A percentile compares a stretch with the other conserved stretches of the same genome.
phyloP scores from a whole-genome alignment of 2,888 invertebrate species.

The Metallyticus violacea region DNA sequence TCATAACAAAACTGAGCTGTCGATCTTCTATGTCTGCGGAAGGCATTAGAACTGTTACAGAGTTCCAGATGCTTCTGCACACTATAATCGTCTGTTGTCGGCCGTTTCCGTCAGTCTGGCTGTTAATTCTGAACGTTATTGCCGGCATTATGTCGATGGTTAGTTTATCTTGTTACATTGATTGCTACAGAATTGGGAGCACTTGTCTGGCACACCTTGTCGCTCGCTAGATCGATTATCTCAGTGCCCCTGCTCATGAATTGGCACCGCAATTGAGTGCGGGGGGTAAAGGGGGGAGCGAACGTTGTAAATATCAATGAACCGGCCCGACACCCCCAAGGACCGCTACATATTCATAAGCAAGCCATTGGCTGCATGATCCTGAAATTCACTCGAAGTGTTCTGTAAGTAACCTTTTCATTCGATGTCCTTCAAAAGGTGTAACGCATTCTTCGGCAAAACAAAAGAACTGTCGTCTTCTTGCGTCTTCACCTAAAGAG shows the following conservation, averaged over 20 bases:
- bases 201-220: not conserved
- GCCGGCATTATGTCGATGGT: no score
- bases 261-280: not conserved
- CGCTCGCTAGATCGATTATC: not conserved
- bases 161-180: not conserved
- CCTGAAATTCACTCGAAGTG: no score
- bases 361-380: no score
- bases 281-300: not conserved
- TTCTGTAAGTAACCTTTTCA: not conserved
- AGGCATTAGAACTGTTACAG: no score
- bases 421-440: no score
- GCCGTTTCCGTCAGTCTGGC: not conserved
- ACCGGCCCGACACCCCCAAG: not conserved
- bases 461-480: no score
- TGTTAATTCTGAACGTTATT: not conserved
- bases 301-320: not conserved
- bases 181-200: not conserved
- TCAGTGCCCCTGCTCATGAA: not conserved
- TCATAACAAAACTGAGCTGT: no score
- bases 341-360: not conserved
- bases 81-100: no score
- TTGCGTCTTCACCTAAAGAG: no score
- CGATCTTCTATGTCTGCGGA: no score
- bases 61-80: no score
- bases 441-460: no score